phyloP scores from a whole-genome alignment of 2,797 vertebrate genomes.

The Helicolenus hilgendorfi region DNA sequence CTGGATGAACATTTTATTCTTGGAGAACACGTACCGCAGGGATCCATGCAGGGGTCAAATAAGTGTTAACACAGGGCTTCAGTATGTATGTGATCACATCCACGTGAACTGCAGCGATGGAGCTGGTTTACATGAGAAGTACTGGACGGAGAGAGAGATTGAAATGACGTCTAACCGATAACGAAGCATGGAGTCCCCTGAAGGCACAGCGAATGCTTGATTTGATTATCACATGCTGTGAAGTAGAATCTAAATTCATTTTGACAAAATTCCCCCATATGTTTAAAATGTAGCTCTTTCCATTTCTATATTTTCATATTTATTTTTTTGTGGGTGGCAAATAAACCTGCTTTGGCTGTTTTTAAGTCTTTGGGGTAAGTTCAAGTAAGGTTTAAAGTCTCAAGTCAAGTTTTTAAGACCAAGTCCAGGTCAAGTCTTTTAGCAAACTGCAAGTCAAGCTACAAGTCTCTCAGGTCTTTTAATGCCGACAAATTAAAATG shows the following conservation, averaged over 20 bases:
- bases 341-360: not conserved
- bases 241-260: not conserved
- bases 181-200: not conserved
- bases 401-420: not conserved
- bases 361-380: not conserved
- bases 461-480: not conserved
- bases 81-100: not conserved
- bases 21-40: not conserved
- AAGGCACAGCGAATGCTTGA: not conserved
- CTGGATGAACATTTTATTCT: slow-evolving; percentile 45
- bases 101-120: not conserved
- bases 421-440: not conserved
- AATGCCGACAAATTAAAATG: not conserved
- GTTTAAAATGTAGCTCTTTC: not conserved
- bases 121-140: not conserved
- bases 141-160: not conserved
- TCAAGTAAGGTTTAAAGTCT: not conserved
- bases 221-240: not conserved
- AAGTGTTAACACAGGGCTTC: slow-evolving; percentile 26
- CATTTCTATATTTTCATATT: too few relatives aligned
- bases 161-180: not conserved
- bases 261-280: not conserved
- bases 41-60: slow-evolving; percentile 28
- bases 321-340: not conserved
- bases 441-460: not conserved